Base-by-base conservation (phyloP, 2,113 vertebrate genomes). In the Chamaetylas fuelleborni region DNA sequence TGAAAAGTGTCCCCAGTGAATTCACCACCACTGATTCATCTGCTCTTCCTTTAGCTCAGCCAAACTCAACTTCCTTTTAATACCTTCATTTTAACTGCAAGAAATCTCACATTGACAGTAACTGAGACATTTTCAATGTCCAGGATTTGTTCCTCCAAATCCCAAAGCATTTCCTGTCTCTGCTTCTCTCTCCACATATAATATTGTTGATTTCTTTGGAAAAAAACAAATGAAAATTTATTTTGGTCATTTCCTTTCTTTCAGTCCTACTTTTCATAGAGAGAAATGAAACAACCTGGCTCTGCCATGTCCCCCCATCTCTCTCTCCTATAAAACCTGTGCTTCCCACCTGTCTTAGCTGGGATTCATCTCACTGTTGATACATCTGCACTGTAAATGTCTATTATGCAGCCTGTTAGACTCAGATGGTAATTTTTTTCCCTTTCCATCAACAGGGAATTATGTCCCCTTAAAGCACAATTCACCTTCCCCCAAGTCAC, bases 81-180 rank as follows among this genome's bases (percentile, higher is more conserved):
- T 45, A 56, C 11, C 43, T 79, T 47, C n/a, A 42, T 42, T 95
- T 85, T 51, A 71, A 38, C 42, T 38, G 50, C 60, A 89, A 43
- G 64, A 51, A 86, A 50, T 51, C 62, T 26, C 48, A 36, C 18
- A 15, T 1, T 40, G 25, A 61, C 28, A 61, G 34, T n/a, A 22
- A 24, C 19, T n/a, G n/a, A 33, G 11, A 54, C 28, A 19, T 84
- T 84, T 61, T 15, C 0, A 0, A 34, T 14, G 48, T 71, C 43
- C 38, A 42, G 26, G 43, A 94, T 60, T 85, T 76, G 53, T 33
- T 81, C 47, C 61, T 81, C 33, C 80, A 76, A 82, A 54, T 60
- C 15, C 18, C 36, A 36, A 58, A 76, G 45, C 11, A 61, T 48
- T 56, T 80, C 4, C 24, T 53, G 5, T 15, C 28, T 65, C 36